Evolutionary conservation across 2,888 invertebrate genomes (phyloP).

Genomic region (Archips crataeganus): DNA sequence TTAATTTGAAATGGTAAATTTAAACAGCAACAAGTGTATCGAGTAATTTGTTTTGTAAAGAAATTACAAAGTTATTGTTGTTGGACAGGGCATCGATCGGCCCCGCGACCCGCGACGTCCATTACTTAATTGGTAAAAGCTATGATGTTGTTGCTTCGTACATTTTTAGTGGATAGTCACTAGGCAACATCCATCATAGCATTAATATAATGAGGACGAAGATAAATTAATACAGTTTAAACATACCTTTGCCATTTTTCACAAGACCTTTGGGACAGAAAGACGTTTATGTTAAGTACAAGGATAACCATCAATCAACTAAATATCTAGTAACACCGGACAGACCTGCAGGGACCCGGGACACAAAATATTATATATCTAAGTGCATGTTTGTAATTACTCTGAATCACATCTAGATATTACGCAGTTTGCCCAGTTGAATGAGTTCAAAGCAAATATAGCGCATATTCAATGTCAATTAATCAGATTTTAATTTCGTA

Average conservation of each 20-base stretch:
- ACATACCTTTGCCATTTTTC: constrained; percentile 58
- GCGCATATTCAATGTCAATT: too few relatives aligned
- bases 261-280: constrained; percentile 59
- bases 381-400: too few relatives aligned
- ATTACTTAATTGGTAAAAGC: constrained; percentile 63
- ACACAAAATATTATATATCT: too few relatives aligned
- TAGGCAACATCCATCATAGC: constrained; percentile 6
- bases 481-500: too few relatives aligned
- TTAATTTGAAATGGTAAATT: not conserved
- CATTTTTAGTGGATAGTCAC: constrained; percentile 9
- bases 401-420: too few relatives aligned
- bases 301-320: constrained; percentile 1
- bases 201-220: constrained; percentile 26
- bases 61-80: constrained; percentile 11
- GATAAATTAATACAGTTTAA: constrained; percentile 36
- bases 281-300: constrained; percentile 42
- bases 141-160: constrained; percentile 47
- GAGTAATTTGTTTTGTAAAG: constrained; percentile 15
- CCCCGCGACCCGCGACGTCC: constrained; percentile 48
- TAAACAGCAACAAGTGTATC: not conserved
- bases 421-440: too few relatives aligned
- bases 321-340: not conserved
- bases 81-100: constrained; percentile 49
- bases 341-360: not conserved
- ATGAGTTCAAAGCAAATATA: too few relatives aligned